A percentile compares a stretch with the other conserved stretches of the same genome.
phyloP scores from a whole-genome alignment of 2,797 vertebrate genomes.

The Galago senegalensis region DNA sequence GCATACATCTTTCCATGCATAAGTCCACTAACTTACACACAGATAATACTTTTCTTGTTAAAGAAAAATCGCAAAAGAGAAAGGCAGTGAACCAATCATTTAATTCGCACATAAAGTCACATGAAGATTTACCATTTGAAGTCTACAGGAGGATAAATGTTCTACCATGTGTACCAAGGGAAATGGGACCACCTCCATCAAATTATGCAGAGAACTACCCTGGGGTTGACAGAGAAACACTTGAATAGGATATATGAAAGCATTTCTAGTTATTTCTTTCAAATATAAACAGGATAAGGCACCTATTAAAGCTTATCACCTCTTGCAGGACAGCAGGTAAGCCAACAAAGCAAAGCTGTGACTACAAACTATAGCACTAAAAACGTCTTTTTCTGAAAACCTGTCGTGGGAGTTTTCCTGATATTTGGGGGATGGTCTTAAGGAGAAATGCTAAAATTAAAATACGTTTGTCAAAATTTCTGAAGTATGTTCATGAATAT shows the following conservation, averaged over 20 bases:
- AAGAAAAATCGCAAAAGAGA: constrained; percentile 39
- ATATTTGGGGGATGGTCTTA: neutral
- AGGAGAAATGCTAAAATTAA: constrained; percentile 20
- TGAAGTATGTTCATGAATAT: neutral
- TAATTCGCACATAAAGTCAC: neutral
- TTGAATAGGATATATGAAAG: neutral
- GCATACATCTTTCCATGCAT: constrained; percentile 42
- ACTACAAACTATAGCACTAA: neutral
- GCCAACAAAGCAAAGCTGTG: neutral
- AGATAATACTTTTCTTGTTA: constrained; percentile 70
- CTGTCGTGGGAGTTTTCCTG: neutral
- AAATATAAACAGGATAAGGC: neutral
- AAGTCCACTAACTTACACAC: constrained; percentile 76
- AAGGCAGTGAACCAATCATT: neutral
- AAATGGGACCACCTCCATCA: neutral
- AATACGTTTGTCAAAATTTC: neutral
- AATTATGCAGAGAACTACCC: neutral
- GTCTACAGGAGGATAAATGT: accelerated
- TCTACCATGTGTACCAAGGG: neutral
- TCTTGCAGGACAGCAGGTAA: neutral
- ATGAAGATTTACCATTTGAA: constrained; percentile 41
- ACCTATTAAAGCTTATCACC: neutral
- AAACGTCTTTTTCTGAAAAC: neutral
- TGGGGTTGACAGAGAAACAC: neutral
- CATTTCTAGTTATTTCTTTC: neutral